These are phyloP conservation scores for Heliothis virescens DNA, from an alignment of 1,140 invertebrate genomes.

Conservation along the genomic window DNA sequence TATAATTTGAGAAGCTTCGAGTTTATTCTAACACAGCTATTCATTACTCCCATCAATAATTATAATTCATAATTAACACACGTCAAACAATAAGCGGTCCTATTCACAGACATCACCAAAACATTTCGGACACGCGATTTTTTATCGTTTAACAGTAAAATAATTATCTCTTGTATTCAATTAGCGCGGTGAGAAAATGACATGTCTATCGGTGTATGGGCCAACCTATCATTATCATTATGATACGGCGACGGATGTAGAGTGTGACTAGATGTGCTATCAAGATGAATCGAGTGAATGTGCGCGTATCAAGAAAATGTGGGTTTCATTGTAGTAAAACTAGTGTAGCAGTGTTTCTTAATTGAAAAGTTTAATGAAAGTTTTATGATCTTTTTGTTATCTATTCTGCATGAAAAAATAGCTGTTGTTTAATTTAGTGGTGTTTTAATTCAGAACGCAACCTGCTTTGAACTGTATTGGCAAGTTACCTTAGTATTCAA, in stretches of 20 bases:
- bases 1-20: neutral
- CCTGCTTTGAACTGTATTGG: neutral
- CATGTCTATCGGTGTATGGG: conserved; percentile 66
- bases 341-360: neutral
- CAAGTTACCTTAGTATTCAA: neutral
- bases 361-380: neutral
- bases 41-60: conserved; percentile 9
- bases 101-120: conserved; percentile 19
- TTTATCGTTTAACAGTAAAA: conserved; percentile 62
- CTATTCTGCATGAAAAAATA: too few relatives aligned
- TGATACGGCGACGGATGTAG: conserved; percentile 46
- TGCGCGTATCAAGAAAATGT: conserved; percentile 3
- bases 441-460: neutral
- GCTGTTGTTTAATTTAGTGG: too few relatives aligned
- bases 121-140: conserved; percentile 53
- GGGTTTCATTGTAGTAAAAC: neutral
- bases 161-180: conserved; percentile 72
- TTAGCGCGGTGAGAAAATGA: conserved; percentile 77
- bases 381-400: too few relatives aligned
- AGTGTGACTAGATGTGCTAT: conserved; percentile 39
- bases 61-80: conserved; percentile 9
- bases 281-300: conserved; percentile 22
- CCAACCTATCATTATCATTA: conserved; percentile 68
- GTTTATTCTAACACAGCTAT: neutral
- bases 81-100: conserved; percentile 30